Evolutionary conservation across 2,797 vertebrate genomes (phyloP), one percentile per base, ranked within the genome.

Genomic region (Allobates femoralis): DNA sequence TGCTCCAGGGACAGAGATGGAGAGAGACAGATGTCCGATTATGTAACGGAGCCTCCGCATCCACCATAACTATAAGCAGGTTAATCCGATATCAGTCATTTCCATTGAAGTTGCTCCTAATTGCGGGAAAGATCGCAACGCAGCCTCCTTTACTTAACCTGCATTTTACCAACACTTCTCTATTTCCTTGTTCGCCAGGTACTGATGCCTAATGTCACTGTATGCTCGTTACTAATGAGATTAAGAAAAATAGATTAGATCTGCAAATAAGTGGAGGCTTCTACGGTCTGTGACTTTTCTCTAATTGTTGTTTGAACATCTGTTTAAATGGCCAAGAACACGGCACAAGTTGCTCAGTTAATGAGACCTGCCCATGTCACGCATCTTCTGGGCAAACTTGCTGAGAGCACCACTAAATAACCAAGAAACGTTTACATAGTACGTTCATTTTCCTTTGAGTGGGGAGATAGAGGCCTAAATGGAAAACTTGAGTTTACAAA

Each of bases 201-300:
- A 71, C 30, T n/a, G 82, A 28, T 15, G 71, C 16, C 34, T 78
- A 26, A 34, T 78, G 73, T 26, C 19, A 55, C 58, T 78, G 28
- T 21, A n/a, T 28, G 34, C 83, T 84, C 41, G 46, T 67, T 53
- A 76, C 83, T 84, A 84, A 85, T 85, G 77, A 71, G 64, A 80
- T 79, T 56, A 80, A 73, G 53, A 73, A 80, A 85, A 79, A 50
- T 46, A 85, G 77, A 85, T 73, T 85, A 79, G 30, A 64, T 51
- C 83, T 28, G 26, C 76, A 73, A 62, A 80, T 85, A 79, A 77
- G 51, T 21, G 18, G n/a, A 74, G 60, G 41, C 56, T 34, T 81
- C 34, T 26, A 46, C 2, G 50, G 26, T 56, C 74, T 34, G 75
- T 41, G 76, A 58, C 67, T 55, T n/a, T 18, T 34, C 18, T 41